Base-by-base conservation (phyloP, 2,113 vertebrate genomes). In the Campylomormyrus tamandua region DNA sequence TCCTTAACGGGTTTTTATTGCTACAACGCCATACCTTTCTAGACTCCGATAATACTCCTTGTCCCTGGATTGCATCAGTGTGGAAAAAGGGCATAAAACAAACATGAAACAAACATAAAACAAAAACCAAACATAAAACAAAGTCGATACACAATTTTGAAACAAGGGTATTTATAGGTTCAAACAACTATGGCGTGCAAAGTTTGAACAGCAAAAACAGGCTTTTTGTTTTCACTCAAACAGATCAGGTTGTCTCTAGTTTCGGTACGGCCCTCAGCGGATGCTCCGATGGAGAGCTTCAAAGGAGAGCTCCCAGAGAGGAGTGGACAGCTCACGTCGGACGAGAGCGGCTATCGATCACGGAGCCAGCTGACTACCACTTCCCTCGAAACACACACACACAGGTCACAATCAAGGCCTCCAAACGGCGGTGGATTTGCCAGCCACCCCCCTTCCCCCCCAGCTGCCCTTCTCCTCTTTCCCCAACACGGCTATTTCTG, bases 341-440 rank as follows among this genome's bases (percentile, higher is more conserved):
- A 42, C 49, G 90, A 87, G 87, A 87, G 62, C 77, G 53, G 83
- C 27, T 92, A 95, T 94, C 87, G 93, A 95, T 94, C 91, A 90
- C 77, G 1, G 89, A 88, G 89, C 87, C 77, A 50, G 90, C 66
- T 86, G 89, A 91, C 91, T 93, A 91, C 89, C 77, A 90, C 94
- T 93, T 89, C 87, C 45, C 92, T 95, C 93, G 93, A 95, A 95
- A 95, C 94, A 95, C 90, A 24, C 94, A 95, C 90, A 24, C 90
- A 24, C 77, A 2, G 84, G 58, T 77, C 66, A 90, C 83, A 74
- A 77, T 90, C 91, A 17, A 56, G 92, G 90, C 21, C 93, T 90
- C 74, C n/a, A 21, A 21, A 56, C 19, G 5, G 87, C 13, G 74
- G 70, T 89, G 87, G 90, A 88, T 89, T 31, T 88, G 48, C 85